Percentiles rank a stretch among this genome's conserved stretches.
Evolutionary conservation across 2,113 vertebrate genomes (phyloP).

Genomic region (Proterorhinus semilunaris): DNA sequence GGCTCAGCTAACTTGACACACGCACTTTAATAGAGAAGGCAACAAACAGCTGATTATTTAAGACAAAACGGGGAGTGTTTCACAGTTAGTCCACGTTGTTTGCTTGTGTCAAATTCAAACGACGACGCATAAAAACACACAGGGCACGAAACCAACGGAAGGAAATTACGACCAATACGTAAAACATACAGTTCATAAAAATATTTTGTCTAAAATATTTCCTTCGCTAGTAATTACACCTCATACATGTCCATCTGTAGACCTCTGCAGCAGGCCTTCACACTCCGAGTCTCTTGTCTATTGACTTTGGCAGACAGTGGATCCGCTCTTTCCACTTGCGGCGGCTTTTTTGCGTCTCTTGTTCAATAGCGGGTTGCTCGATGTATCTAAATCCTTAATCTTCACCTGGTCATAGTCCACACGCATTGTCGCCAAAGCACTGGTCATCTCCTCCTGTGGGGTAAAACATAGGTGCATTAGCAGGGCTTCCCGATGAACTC

Average conservation of each 20-base stretch:
- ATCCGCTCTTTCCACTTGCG: constrained; percentile 51
- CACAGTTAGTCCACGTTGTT: constrained; percentile 43
- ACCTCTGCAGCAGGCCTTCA: not conserved
- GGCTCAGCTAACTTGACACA: constrained; percentile 3
- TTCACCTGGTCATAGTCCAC: constrained; percentile 99
- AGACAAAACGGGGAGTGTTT: constrained; percentile 35
- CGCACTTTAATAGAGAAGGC: constrained; percentile 44
- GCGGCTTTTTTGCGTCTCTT: constrained; percentile 94
- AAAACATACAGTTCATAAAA: constrained; percentile 11
- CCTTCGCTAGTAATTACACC: constrained; percentile 2
- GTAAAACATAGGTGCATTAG: not conserved
- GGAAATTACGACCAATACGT: constrained; percentile 28
- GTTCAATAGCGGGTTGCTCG: constrained; percentile 95
- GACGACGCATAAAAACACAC: not conserved
- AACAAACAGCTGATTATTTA: constrained; percentile 25
- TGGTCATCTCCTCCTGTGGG: constrained; percentile 96
- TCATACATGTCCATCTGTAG: constrained; percentile 20
- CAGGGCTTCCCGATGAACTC: too few relatives aligned
- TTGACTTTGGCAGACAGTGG: constrained; percentile 67
- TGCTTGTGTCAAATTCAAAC: constrained; percentile 19
- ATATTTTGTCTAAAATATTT: constrained; percentile 15
- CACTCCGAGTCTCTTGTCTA: constrained; percentile 20
- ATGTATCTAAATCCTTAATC: constrained; percentile 96
- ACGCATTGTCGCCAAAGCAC: constrained; percentile 95
- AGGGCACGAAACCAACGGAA: constrained; percentile 15